phyloP scores from a whole-genome alignment of 1,140 invertebrate species.

The Steinernema khuongi region DNA sequence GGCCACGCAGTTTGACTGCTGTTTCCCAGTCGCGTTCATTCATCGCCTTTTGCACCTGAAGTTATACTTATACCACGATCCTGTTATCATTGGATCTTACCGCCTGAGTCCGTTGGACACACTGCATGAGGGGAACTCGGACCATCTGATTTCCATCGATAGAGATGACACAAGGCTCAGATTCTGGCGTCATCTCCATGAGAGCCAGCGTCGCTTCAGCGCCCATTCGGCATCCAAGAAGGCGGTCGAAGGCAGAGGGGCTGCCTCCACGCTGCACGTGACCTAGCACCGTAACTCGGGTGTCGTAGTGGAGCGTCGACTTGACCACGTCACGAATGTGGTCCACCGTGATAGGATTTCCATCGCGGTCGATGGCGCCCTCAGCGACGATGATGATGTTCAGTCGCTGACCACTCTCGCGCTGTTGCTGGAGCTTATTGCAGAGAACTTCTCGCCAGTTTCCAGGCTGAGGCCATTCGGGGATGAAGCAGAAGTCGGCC shows the following conservation, averaged over 20 bases:
- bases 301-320: slow-evolving; percentile 82
- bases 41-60: slow-evolving; percentile 69
- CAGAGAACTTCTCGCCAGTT: slow-evolving; percentile 88
- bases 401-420: slow-evolving; percentile 68
- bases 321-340: slow-evolving; percentile 80
- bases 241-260: slow-evolving; percentile 96
- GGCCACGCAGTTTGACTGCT: slow-evolving; percentile 85
- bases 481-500: slow-evolving; percentile 80
- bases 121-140: slow-evolving; percentile 91
- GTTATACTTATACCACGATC: slow-evolving; percentile 63
- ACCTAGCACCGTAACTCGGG: slow-evolving; percentile 85
- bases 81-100: slow-evolving; percentile 62
- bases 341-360: slow-evolving; percentile 85
- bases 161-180: slow-evolving; percentile 89
- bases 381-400: slow-evolving; percentile 99
- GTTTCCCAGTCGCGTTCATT: slow-evolving; percentile 84
- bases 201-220: slow-evolving; percentile 95
- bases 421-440: slow-evolving; percentile 81
- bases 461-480: slow-evolving; percentile 84
- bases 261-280: slow-evolving; percentile 96
- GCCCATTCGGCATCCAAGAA: slow-evolving; percentile 97
- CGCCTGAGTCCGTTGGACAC: slow-evolving; percentile 72
- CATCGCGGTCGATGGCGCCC: slow-evolving; percentile 89
- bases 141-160: slow-evolving; percentile 96
- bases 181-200: slow-evolving; percentile 81